Evolutionary conservation across 2,888 invertebrate species (phyloP), one percentile per base, ranked within the genome.

Genomic region (Rotaria macrura): DNA sequence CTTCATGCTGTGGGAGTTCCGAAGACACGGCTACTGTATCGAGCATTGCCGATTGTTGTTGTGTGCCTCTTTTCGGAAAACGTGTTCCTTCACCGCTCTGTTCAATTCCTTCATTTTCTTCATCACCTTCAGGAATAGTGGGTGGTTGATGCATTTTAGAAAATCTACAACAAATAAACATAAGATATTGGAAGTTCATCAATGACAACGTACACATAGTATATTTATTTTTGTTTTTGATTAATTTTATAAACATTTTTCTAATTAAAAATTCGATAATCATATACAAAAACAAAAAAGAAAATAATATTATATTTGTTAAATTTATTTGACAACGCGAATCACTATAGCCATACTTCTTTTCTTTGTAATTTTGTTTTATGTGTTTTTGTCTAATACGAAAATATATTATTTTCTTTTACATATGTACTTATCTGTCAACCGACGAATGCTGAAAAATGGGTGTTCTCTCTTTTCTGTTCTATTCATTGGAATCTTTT

Each of bases 91-190:
- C 79, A 20, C 38, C 65, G 17, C 17, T 34, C 38, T 65, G 65
- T 65, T 7, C 65, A 34, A 65, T 1, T 65, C 65, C 65, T 17
- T 65, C 65, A 17, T 34, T 65, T 65, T 65, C 65, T n/a, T 79
- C 79, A 79, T 79, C 79, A 43, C 79, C 79, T n/a, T 79, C 79
- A 25, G 43, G 79, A 43, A 79, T 79, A 17, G 79, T n/a, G 7
- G 79, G 79, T n/a, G 79, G 79, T 43, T 79, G 79, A 79, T 79
- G 79, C 79, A 79, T 79, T 43, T 12, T 79, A 79, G 43, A 79
- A 79, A 43, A 43, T 79, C 40, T 65, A 65, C 65, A 65, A 65
- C 0, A 12, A 25, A 2, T 0, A 54, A 57, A 29, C n/a, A 57
- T 9, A 9, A 12, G 9, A 6, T 12, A 57, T n/a, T n/a, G n/a